Percentiles rank a stretch among this genome's conserved stretches.
Conservation (phyloP, 2,888 invertebrate genomes). For the Cephus pulcher region DNA sequence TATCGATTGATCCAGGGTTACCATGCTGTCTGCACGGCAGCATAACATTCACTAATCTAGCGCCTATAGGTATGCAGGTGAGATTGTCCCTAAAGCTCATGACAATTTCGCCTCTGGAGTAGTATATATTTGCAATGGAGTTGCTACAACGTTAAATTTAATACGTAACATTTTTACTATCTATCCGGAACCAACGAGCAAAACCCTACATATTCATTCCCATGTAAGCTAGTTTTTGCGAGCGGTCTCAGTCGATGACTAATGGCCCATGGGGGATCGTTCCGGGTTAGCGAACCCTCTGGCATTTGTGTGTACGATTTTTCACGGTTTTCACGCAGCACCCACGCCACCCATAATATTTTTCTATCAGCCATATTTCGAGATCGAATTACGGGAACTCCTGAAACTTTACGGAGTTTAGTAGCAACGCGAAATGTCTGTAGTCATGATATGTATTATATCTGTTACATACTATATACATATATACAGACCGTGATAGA, state of each 20-base stretch:
- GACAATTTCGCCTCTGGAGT: background rate
- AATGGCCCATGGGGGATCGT: slow-evolving; percentile 50
- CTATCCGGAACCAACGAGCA: slow-evolving; percentile 4
- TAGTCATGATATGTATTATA: background rate
- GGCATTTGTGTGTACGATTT: slow-evolving; percentile 48
- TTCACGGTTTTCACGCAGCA: slow-evolving; percentile 43
- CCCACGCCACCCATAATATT: slow-evolving; percentile 15
- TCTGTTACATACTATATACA: too few species aligned
- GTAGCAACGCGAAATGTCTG: background rate
- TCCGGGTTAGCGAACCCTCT: slow-evolving; percentile 37
- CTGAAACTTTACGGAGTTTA: background rate
- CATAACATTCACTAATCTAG: background rate
- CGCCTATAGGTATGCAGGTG: background rate
- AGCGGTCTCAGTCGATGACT: slow-evolving; percentile 48
- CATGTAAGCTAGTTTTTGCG: slow-evolving; percentile 50
- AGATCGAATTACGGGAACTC: slow-evolving; percentile 36
- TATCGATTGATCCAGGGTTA: too few species aligned
- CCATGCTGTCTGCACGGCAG: background rate
- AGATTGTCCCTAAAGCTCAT: background rate
- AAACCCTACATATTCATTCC: slow-evolving; percentile 41
- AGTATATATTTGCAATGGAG: background rate
- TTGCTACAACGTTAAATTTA: background rate
- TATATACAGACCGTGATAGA: background rate
- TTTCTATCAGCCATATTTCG: slow-evolving; percentile 33
- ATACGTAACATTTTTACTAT: slow-evolving; percentile 2